Conservation (phyloP, 2,797 vertebrate genomes). For the Psittacula echo region DNA sequence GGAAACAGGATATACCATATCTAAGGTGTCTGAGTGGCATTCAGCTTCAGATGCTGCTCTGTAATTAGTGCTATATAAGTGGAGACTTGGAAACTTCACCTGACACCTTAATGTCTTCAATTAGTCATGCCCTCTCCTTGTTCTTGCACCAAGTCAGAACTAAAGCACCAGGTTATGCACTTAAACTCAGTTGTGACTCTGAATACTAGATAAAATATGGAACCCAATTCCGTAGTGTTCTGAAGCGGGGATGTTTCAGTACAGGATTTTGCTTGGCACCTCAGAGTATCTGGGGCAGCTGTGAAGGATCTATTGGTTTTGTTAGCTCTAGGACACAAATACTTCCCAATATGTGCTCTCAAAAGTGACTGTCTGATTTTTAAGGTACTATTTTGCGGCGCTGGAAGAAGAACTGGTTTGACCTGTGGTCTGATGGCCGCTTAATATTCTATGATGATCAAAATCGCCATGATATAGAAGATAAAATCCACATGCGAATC, state of each 20-base stretch:
- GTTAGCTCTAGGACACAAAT: not conserved
- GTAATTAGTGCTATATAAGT: not conserved
- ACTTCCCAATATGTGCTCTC: not conserved
- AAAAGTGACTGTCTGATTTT: slow-evolving; percentile 31
- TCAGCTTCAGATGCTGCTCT: not conserved
- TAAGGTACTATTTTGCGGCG: slow-evolving; percentile 93
- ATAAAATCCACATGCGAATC: slow-evolving; percentile 92
- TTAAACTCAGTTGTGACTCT: not conserved
- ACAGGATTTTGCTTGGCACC: not conserved
- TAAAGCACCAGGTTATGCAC: not conserved
- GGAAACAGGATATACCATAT: not conserved
- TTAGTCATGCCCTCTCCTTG: not conserved
- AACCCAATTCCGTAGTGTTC: not conserved
- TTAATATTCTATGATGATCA: slow-evolving; percentile 93
- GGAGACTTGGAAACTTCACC: not conserved
- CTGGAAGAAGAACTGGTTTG: slow-evolving; percentile 99
- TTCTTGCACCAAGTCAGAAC: not conserved
- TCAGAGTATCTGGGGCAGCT: not conserved
- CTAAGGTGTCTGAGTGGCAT: not conserved
- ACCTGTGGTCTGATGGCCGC: slow-evolving; percentile 91
- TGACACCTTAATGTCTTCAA: not conserved
- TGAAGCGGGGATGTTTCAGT: not conserved
- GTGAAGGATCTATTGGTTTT: not conserved
- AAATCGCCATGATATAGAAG: slow-evolving; percentile 87
- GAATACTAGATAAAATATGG: not conserved